phyloP scores from a whole-genome alignment of 2,888 invertebrate species.

The Silvanus unidentatus region DNA sequence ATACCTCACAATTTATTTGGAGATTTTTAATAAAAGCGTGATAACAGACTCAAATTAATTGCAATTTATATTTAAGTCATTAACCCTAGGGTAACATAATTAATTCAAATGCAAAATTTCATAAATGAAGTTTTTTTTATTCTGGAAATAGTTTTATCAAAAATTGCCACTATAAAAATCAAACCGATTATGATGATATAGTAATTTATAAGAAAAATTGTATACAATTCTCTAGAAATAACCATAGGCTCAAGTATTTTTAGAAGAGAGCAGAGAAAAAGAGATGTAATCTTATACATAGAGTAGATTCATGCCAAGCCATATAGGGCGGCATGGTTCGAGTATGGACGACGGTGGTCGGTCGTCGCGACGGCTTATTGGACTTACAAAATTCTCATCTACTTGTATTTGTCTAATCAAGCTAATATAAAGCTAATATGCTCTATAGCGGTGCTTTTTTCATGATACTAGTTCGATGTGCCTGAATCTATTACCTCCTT shows the following conservation, averaged over 20 bases:
- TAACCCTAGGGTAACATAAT: too few relatives aligned
- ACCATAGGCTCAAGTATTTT: conserved; percentile 45
- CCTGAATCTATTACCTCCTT: neutral
- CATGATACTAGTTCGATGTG: conserved; percentile 1
- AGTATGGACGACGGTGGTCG: conserved; percentile 37
- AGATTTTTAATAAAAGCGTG: too few relatives aligned
- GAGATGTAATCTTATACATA: conserved; percentile 49
- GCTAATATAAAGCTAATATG: too few relatives aligned
- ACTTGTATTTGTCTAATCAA: neutral
- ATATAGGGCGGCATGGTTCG: conserved; percentile 46
- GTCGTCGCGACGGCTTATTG: conserved; percentile 25
- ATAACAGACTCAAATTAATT: too few relatives aligned
- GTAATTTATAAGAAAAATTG: conserved; percentile 38
- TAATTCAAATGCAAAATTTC: too few relatives aligned
- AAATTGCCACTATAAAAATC: too few relatives aligned
- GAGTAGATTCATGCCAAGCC: conserved; percentile 45
- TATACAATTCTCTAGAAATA: conserved; percentile 46
- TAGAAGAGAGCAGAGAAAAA: conserved; percentile 46
- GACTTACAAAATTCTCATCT: conserved; percentile 1
- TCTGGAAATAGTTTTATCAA: too few relatives aligned
- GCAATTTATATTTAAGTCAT: too few relatives aligned
- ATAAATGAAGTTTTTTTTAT: too few relatives aligned
- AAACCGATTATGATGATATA: too few relatives aligned
- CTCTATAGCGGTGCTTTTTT: too few relatives aligned
- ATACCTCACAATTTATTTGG: too few relatives aligned